Evolutionary conservation across 2,888 invertebrate genomes (phyloP).

Genomic region (Pachymerium ferrugineum): DNA sequence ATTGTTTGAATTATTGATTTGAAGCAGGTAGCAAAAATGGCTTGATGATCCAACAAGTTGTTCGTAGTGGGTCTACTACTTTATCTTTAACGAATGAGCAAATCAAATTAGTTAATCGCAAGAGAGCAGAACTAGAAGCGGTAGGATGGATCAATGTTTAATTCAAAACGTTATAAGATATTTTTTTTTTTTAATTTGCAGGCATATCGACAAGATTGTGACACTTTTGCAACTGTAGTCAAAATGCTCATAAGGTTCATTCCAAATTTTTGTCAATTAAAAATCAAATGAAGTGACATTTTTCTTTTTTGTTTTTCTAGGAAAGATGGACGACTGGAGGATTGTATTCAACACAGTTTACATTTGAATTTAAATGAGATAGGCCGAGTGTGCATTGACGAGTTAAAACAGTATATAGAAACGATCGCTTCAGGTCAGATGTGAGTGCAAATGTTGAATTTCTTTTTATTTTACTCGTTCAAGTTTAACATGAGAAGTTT

Average conservation of each 20-base stretch:
- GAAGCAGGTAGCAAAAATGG: no score
- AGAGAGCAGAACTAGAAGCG: constrained; percentile 23
- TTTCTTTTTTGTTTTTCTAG: neutral
- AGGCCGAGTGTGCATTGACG: constrained; percentile 25
- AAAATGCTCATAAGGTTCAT: constrained; percentile 29
- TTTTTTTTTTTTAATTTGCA: neutral
- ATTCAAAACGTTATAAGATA: neutral
- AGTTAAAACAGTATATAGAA: constrained; percentile 29
- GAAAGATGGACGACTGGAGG: constrained; percentile 29
- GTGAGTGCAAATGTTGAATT: no score
- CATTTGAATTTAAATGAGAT: constrained; percentile 29
- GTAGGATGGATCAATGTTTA: neutral
- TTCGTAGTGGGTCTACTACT: neutral
- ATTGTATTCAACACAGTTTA: constrained; percentile 29
- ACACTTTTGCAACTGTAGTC: constrained; percentile 30
- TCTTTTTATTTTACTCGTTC: no score
- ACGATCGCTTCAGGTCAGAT: neutral
- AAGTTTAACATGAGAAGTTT: no score
- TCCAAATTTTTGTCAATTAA: neutral
- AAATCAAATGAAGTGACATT: no score
- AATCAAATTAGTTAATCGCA: constrained; percentile 19
- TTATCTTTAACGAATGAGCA: neutral
- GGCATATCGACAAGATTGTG: constrained; percentile 29
- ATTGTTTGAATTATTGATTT: no score
- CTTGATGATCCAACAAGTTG: no score